Conservation (phyloP, 2,797 vertebrate species). For the Knipowitschia caucasica region DNA sequence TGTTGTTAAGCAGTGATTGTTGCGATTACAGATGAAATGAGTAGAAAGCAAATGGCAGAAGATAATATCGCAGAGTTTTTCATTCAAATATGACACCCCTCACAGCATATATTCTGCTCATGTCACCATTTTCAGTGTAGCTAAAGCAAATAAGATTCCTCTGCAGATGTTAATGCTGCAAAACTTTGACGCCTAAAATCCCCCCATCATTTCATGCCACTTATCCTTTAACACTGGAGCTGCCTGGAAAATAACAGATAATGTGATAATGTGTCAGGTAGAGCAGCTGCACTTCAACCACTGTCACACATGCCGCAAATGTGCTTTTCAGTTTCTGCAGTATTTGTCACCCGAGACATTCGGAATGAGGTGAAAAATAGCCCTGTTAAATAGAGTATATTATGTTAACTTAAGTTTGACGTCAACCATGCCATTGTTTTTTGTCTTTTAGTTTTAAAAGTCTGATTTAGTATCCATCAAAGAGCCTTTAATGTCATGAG, state of each 20-base stretch:
- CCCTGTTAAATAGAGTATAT: not conserved
- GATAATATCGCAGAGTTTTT: not conserved
- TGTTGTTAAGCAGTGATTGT: not conserved
- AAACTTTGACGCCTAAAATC: not conserved
- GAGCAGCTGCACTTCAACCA: constrained; percentile 4
- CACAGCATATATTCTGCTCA: not conserved
- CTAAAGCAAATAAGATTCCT: not conserved
- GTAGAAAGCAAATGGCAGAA: not conserved
- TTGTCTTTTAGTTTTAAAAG: too few relatives aligned
- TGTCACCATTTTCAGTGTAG: constrained; percentile 7
- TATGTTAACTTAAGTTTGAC: too few relatives aligned
- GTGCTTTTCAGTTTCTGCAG: constrained; percentile 11
- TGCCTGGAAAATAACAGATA: constrained; percentile 16
- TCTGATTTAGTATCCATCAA: too few relatives aligned
- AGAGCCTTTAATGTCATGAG: too few relatives aligned
- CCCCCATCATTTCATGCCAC: constrained; percentile 8
- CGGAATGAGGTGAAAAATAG: constrained; percentile 7
- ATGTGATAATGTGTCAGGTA: constrained; percentile 20
- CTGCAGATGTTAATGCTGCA: not conserved
- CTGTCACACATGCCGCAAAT: constrained; percentile 12
- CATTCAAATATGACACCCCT: not conserved
- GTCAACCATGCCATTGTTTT: too few relatives aligned
- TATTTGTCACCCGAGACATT: not conserved
- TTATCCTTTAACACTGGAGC: constrained; percentile 7
- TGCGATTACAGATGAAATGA: not conserved